phyloP scores from a whole-genome alignment of 2,113 vertebrate genomes.

The Oophaga pumilio region DNA sequence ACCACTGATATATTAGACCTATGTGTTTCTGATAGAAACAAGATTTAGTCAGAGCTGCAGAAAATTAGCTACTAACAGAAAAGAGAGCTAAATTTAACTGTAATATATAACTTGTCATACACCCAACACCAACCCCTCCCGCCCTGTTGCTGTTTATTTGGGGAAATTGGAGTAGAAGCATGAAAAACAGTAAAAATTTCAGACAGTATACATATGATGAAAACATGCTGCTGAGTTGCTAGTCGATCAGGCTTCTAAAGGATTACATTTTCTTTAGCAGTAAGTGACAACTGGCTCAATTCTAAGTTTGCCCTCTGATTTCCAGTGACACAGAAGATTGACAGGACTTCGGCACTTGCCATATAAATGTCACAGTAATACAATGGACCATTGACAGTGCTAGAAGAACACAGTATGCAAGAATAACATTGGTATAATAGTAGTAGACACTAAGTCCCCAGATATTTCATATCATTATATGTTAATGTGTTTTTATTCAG shows the following conservation, averaged over 20 bases:
- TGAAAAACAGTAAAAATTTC: slow-evolving; percentile 67
- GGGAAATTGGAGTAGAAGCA: slow-evolving; percentile 69
- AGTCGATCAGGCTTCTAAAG: slow-evolving; percentile 73
- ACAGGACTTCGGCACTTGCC: slow-evolving; percentile 77
- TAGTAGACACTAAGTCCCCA: neutral
- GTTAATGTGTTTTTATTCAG: too few relatives aligned
- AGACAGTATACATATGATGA: slow-evolving; percentile 76
- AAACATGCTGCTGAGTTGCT: slow-evolving; percentile 71
- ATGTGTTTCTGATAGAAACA: slow-evolving; percentile 83
- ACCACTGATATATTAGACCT: slow-evolving; percentile 75
- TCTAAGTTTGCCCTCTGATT: slow-evolving; percentile 72
- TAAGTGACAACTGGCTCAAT: slow-evolving; percentile 76
- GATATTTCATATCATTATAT: neutral
- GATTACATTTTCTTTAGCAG: slow-evolving; percentile 80
- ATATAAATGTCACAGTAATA: slow-evolving; percentile 74
- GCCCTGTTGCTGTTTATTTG: slow-evolving; percentile 71
- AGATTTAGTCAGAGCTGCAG: slow-evolving; percentile 75
- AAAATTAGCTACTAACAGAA: slow-evolving; percentile 70
- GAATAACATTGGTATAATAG: neutral
- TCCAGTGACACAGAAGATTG: slow-evolving; percentile 73
- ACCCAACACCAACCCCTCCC: neutral
- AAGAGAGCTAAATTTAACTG: slow-evolving; percentile 76
- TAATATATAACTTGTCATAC: slow-evolving; percentile 64
- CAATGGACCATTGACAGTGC: slow-evolving; percentile 51
- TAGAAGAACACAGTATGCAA: neutral